Percentiles rank a stretch among this genome's conserved stretches.
These are phyloP conservation scores for Tauraco erythrolophus DNA, from an alignment of 2,113 vertebrate genomes.

Conservation along the genomic window DNA sequence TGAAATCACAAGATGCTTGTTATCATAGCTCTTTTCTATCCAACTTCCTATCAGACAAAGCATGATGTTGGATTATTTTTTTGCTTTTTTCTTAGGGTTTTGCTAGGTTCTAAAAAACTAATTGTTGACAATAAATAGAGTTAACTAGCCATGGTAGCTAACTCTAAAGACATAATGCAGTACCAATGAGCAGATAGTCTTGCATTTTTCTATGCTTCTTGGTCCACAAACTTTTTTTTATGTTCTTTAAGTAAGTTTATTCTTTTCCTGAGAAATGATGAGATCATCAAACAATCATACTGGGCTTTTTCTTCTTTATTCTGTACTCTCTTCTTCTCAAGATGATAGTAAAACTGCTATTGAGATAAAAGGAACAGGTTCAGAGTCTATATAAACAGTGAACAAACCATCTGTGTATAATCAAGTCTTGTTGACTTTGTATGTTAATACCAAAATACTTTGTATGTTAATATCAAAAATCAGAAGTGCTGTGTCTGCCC, in stretches of 20 bases:
- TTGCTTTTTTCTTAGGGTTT: neutral
- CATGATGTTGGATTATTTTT: neutral
- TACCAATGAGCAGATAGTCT: neutral
- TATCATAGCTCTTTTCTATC: constrained; percentile 5
- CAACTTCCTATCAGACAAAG: neutral
- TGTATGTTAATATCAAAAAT: neutral
- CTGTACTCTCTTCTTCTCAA: neutral
- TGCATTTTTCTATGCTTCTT: neutral
- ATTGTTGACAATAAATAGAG: neutral
- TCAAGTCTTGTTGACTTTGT: neutral
- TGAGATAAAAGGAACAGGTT: neutral
- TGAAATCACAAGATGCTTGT: neutral
- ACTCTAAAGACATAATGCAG: neutral
- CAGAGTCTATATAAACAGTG: neutral
- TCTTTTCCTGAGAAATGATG: neutral
- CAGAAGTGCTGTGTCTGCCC: neutral
- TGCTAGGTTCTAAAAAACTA: neutral
- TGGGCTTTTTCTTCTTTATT: neutral
- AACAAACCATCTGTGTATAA: neutral
- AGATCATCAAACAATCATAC: neutral
- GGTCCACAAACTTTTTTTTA: neutral
- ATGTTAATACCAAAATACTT: neutral
- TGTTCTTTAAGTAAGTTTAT: neutral
- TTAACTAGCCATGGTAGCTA: neutral
- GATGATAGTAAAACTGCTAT: neutral